phyloP scores from a whole-genome alignment of 2,113 vertebrate species.

The Syngnathus floridae region DNA sequence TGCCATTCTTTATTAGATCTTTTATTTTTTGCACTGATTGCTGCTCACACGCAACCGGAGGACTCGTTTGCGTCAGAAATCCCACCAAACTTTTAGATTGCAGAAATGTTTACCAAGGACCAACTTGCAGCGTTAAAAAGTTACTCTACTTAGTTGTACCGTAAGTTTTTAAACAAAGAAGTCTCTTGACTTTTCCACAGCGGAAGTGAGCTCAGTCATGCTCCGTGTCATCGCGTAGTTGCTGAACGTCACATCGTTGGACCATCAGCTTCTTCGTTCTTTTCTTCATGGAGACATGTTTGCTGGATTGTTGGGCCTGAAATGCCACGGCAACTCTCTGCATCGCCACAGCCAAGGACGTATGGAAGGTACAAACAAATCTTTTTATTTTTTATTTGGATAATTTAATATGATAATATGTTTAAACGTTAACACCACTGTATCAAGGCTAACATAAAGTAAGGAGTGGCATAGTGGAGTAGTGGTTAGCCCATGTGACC shows the following conservation, averaged over 20 bases:
- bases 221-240: conserved; percentile 10
- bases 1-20: not conserved
- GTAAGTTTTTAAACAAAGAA: conserved; percentile 9
- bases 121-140: conserved; percentile 13
- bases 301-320: conserved; percentile 64
- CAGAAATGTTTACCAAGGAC: conserved; percentile 8
- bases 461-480: not conserved
- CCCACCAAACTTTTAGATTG: not conserved
- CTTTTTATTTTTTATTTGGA: not conserved
- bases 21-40: not conserved
- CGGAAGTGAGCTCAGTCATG: conserved; percentile 61
- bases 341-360: conserved; percentile 33
- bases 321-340: conserved; percentile 37
- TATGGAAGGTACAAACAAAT: conserved; percentile 46
- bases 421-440: not conserved
- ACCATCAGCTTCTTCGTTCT: conserved; percentile 16
- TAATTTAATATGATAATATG: too few relatives aligned
- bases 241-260: not conserved
- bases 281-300: conserved; percentile 55
- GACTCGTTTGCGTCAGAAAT: not conserved
- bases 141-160: not conserved
- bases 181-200: conserved; percentile 45
- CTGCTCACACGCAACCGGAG: not conserved
- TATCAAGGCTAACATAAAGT: too few relatives aligned
- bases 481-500: not conserved